Evolutionary conservation across 2,113 vertebrate genomes (phyloP), one percentile per base, ranked within the genome.

Genomic region (Syngnathus typhle): DNA sequence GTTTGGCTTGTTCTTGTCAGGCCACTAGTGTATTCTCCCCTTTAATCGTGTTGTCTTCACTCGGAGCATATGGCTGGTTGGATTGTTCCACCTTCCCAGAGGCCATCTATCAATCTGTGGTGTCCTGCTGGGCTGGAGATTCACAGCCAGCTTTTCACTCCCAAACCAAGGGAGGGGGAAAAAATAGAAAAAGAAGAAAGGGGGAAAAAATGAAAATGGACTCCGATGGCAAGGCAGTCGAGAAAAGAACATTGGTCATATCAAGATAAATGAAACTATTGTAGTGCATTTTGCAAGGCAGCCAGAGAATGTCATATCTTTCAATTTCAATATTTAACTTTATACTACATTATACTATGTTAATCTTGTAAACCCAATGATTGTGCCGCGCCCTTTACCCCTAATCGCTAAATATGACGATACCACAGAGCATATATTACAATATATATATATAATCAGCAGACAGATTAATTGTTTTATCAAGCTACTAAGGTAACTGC

Each of bases 1-100:
- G 68, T 81, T 80, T 82, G 82, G 83, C 61, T 46, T 51, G 55
- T 78, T 79, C 63, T 72, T 46, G 65, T 73, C 49, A 72, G 66
- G 85, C 77, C 85, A 82, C 74, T 81, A 76, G 78, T 76, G 74
- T 85, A 78, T 83, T 68, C 56, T 73, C 67, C 60, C 73, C 69
- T 83, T 79, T 85, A 87, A 87, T 86, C 85, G 68, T 76, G 75
- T 75, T 82, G 80, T 81, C 78, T 83, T 71, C 21, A 73, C 78
- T 73, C 36, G 62, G 87, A 82, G 78, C 82, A 79, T 85, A 82
- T 86, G 84, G 73, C 67, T 82, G 75, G 75, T 85, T 85, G 85
- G 76, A 83, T 85, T 87, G 81, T 87, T 83, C 81, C 76, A 78
- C 81, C 85, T 86, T 86, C 87, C 90, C 85, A 89, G 79, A 67